A percentile compares a stretch with the other conserved stretches of the same genome.
These are phyloP conservation scores for Orchesellides sinensis DNA, from an alignment of 2,888 invertebrate species.

Conservation along the genomic window DNA sequence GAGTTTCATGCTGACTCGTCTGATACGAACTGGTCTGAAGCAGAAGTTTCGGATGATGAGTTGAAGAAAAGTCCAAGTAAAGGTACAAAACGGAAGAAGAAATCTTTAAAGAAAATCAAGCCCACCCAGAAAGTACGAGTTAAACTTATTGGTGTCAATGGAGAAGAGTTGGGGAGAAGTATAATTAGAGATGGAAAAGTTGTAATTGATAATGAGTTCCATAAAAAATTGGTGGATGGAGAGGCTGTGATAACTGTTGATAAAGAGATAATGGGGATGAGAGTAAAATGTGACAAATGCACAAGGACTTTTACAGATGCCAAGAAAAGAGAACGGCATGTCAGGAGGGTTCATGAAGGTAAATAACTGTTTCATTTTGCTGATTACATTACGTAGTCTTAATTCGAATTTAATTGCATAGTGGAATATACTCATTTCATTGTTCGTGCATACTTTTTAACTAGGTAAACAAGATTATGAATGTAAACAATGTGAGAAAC, in stretches of 20 bases:
- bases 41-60: neutral
- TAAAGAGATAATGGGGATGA: neutral
- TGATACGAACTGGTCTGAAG: slow-evolving; percentile 17
- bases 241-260: neutral
- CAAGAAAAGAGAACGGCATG: slow-evolving; percentile 16
- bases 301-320: slow-evolving; percentile 8
- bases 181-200: slow-evolving; percentile 18
- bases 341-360: slow-evolving; percentile 38
- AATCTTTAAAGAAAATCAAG: neutral
- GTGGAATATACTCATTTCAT: neutral
- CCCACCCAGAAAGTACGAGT: neutral
- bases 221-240: slow-evolving; percentile 1
- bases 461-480: slow-evolving; percentile 11
- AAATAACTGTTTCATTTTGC: neutral
- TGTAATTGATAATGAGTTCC: neutral
- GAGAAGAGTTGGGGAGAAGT: neutral
- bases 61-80: neutral
- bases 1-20: neutral
- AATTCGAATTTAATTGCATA: no score
- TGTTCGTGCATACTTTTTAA: neutral
- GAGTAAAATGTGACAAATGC: slow-evolving; percentile 29
- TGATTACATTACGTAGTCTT: no score
- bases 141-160: neutral
- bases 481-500: slow-evolving; percentile 26
- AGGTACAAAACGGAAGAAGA: neutral